Conservation (phyloP, 2,113 vertebrate species). For the Falcunculus frontatus region DNA sequence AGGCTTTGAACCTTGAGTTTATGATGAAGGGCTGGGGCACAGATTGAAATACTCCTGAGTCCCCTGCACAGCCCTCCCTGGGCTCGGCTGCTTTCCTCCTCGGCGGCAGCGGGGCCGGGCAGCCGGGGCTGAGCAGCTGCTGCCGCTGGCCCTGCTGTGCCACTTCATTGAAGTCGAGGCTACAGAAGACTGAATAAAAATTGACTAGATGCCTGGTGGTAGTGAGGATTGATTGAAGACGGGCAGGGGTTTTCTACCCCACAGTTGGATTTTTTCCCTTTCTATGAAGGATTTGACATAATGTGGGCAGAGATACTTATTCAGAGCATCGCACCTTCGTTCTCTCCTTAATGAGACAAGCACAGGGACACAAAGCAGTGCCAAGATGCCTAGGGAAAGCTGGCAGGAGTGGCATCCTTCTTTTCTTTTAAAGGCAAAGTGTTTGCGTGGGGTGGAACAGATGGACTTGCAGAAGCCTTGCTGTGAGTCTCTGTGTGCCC, state of each 20-base stretch:
- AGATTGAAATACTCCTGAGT: conserved; percentile 51
- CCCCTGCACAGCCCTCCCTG: neutral
- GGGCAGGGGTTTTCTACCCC: conserved; percentile 81
- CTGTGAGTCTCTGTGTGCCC: neutral
- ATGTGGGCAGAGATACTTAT: conserved; percentile 56
- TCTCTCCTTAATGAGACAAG: conserved; percentile 47
- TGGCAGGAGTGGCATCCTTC: neutral
- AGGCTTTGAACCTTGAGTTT: conserved; percentile 74
- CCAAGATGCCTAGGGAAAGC: neutral
- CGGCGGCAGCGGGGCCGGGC: neutral
- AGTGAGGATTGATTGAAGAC: conserved; percentile 84
- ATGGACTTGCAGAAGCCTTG: neutral
- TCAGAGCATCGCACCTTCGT: conserved; percentile 30
- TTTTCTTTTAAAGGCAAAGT: neutral
- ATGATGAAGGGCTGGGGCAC: conserved; percentile 74
- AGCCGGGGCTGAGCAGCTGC: conserved; percentile 16
- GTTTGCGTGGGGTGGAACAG: neutral
- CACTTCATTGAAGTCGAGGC: conserved; percentile 81
- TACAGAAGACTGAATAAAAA: conserved; percentile 77
- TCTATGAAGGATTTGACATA: conserved; percentile 81
- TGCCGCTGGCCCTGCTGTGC: conserved; percentile 76
- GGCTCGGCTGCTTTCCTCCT: neutral
- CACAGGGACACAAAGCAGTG: neutral
- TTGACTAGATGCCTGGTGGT: conserved; percentile 79
- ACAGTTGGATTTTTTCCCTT: conserved; percentile 83